phyloP scores from a whole-genome alignment of 2,888 invertebrate genomes.

The Marasmarcha lunaedactyla region DNA sequence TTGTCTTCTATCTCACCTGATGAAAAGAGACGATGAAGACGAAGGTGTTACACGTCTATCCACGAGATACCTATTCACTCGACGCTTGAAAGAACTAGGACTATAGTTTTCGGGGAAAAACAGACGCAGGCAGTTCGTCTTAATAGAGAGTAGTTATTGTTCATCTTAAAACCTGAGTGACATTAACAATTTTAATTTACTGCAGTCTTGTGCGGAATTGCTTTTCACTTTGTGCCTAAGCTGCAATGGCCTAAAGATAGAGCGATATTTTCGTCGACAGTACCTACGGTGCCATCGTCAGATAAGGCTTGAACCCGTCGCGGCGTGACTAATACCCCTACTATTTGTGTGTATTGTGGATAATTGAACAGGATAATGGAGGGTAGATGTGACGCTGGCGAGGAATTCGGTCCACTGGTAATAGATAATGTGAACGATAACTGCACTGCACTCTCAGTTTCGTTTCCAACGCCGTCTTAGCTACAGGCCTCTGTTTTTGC shows the following conservation, averaged over 20 bases:
- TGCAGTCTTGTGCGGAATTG: too few relatives aligned
- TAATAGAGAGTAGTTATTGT: too few relatives aligned
- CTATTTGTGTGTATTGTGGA: slow-evolving; percentile 43
- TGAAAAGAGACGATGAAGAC: too few relatives aligned
- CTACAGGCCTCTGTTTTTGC: slow-evolving; percentile 7
- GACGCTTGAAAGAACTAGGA: too few relatives aligned
- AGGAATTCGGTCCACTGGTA: slow-evolving; percentile 38
- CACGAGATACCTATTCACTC: too few relatives aligned
- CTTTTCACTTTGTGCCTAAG: background rate
- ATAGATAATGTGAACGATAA: slow-evolving; percentile 33
- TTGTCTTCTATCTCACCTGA: too few relatives aligned
- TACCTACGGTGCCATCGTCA: slow-evolving; percentile 26
- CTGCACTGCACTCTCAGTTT: slow-evolving; percentile 33
- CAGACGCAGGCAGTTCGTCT: too few relatives aligned
- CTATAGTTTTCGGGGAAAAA: too few relatives aligned
- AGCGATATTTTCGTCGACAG: slow-evolving; percentile 27
- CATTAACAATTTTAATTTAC: background rate
- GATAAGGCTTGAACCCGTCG: slow-evolving; percentile 27
- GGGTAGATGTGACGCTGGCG: slow-evolving; percentile 38
- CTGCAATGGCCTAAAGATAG: slow-evolving; percentile 5
- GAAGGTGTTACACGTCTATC: too few relatives aligned
- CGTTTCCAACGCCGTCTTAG: slow-evolving; percentile 23
- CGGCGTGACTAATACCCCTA: slow-evolving; percentile 44
- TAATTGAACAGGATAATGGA: slow-evolving; percentile 39
- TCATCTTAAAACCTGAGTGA: too few relatives aligned